Base-by-base conservation (phyloP, 2,888 invertebrate species). In the Notodonta dromedarius region DNA sequence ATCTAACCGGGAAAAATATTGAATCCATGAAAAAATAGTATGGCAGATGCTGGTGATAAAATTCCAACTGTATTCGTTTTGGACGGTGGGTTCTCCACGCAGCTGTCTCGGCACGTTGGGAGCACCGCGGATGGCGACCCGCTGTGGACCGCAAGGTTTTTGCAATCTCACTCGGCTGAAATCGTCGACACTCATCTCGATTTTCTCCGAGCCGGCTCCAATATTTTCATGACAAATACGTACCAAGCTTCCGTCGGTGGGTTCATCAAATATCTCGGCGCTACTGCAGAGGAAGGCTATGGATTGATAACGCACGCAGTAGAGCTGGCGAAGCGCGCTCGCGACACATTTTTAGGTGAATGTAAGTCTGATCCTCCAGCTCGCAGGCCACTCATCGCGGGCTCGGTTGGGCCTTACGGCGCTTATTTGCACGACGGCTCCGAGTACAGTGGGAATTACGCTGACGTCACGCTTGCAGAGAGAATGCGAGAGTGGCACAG, bases 381-480 rank as follows among this genome's bases (percentile, higher is more conserved):
- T 8, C 76, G 66, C 1, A 78, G 81, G 16, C 96, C 96, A 4
- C 80, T 96, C 53, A 94, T 98, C 58, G 97, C 96, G 0, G 99
- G 98, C 0, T 97, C 98, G 0, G 95, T 98, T 32, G 99, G 99
- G 0, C 98, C 99, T 0, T 98, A 97, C 82, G 99, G 98, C 0
- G 98, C 98, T 0, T 96, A 95, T 76, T 91, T 98, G 59, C 96
- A 97, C 74, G 98, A 99, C 84, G 97, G 96, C 2, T 98, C 98
- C 0, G 99, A 99, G 86, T 99, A 99, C 86, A 95, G 95, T 4
- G 99, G 98, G 0, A 92, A 92, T 50, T 97, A 97, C 83, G 95
- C 96, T 0, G 94, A 95, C 59, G 93, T 83, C 58, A 95, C 96
- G 0, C 82, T 95, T 0, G 87, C 88, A 2, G 94, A 95, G 40